Conservation (phyloP, 2,888 invertebrate genomes). For the Dasypolia templi region DNA sequence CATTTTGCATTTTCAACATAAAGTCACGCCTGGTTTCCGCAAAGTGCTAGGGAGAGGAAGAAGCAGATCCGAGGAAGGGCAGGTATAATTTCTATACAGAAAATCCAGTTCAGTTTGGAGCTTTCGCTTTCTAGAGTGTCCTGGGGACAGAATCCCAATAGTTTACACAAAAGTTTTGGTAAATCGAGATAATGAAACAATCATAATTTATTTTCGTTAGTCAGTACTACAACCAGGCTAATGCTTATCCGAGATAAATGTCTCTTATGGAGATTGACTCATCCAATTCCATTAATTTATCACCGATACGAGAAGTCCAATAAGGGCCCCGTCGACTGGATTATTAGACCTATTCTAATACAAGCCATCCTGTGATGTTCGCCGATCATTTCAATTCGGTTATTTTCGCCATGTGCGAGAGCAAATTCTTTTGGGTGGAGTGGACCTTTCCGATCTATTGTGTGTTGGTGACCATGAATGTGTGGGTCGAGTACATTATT, state of each 20-base stretch:
- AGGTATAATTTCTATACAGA: background rate
- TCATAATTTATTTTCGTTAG: no score
- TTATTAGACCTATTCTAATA: background rate
- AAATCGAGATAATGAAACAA: no score
- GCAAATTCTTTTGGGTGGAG: background rate
- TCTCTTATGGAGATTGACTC: no score
- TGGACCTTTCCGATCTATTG: constrained; percentile 7
- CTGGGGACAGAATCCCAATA: no score
- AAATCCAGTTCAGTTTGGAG: background rate
- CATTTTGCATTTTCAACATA: background rate
- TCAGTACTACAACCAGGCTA: no score
- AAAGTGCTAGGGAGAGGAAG: background rate
- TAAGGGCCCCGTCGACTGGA: no score
- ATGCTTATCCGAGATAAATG: no score
- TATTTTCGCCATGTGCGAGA: background rate
- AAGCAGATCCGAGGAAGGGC: background rate
- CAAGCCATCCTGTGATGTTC: background rate
- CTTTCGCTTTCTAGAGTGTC: no score
- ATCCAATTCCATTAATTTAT: no score
- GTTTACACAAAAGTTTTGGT: no score
- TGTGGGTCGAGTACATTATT: constrained; percentile 43
- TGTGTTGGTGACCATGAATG: background rate
- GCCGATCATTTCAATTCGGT: background rate
- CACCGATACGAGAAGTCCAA: no score
- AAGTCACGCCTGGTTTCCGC: background rate